A percentile compares a stretch with the other conserved stretches of the same genome.
Conservation (phyloP, 2,113 vertebrate genomes). For the Sphaerodactylus townsendi region DNA sequence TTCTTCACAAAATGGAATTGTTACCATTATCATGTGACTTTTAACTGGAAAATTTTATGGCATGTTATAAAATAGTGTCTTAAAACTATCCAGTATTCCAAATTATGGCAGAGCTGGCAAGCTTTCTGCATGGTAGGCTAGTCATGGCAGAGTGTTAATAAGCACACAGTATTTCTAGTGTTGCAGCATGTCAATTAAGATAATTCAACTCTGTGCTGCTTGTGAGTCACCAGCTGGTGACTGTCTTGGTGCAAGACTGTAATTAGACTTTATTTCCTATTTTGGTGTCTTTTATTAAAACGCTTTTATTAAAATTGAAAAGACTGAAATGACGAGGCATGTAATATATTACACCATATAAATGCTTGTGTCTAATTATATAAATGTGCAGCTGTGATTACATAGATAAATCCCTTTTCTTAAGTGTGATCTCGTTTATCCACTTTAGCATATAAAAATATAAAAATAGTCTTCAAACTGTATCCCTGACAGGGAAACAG, state of each 20-base stretch:
- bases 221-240: slow-evolving; percentile 76
- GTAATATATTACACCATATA: slow-evolving; percentile 61
- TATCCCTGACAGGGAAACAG: slow-evolving; percentile 38
- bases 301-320: slow-evolving; percentile 41
- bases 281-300: slow-evolving; percentile 35
- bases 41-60: slow-evolving; percentile 42
- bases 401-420: slow-evolving; percentile 68
- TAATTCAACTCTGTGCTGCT: slow-evolving; percentile 73
- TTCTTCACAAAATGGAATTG: neutral
- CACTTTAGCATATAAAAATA: slow-evolving; percentile 51
- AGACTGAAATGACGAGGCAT: slow-evolving; percentile 61
- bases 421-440: slow-evolving; percentile 57
- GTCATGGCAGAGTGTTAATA: slow-evolving; percentile 69
- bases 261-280: slow-evolving; percentile 76
- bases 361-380: slow-evolving; percentile 74
- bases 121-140: slow-evolving; percentile 59
- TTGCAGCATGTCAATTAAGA: slow-evolving; percentile 80
- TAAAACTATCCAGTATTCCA: slow-evolving; percentile 57
- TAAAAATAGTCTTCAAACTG: slow-evolving; percentile 42
- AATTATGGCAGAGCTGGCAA: slow-evolving; percentile 57
- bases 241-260: slow-evolving; percentile 72
- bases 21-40: neutral
- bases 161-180: slow-evolving; percentile 65
- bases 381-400: slow-evolving; percentile 70
- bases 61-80: slow-evolving; percentile 34